A percentile compares a stretch with the other conserved stretches of the same genome.
Evolutionary conservation across 1,140 invertebrate genomes (phyloP).

Genomic region (Caenorhabditis remanei): DNA sequence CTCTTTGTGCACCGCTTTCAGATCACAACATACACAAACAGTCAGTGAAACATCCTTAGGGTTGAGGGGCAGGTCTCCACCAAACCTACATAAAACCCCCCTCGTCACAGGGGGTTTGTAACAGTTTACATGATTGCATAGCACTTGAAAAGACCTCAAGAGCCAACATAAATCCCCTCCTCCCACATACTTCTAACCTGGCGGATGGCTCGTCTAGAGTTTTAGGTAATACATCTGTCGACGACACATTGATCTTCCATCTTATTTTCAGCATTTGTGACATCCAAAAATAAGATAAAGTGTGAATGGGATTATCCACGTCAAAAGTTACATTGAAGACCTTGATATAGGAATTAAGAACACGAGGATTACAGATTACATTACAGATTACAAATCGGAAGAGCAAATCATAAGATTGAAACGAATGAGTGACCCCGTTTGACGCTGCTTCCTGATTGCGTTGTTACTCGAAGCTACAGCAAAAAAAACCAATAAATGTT

Average conservation of each 20-base stretch:
- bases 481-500: conserved; percentile 31
- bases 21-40: no score
- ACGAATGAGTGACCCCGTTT: conserved; percentile 16
- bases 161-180: conserved; percentile 41
- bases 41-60: no score
- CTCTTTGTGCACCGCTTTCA: no score
- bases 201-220: conserved; percentile 11
- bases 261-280: background rate
- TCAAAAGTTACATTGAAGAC: background rate
- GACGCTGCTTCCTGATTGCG: background rate
- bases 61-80: no score
- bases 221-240: background rate
- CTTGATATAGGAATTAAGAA: background rate
- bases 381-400: conserved; percentile 9
- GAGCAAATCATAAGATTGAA: conserved; percentile 13
- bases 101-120: no score
- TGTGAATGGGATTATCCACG: conserved; percentile 1
- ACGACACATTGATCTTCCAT: background rate
- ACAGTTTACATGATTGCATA: conserved; percentile 53
- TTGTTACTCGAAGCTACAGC: background rate
- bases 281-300: conserved; percentile 24
- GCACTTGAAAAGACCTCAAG: conserved; percentile 41
- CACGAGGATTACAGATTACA: conserved; percentile 13
- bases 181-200: conserved; percentile 43
- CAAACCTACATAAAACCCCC: no score